Evolutionary conservation across 2,113 vertebrate genomes (phyloP).

Genomic region (Calidris pugnax): DNA sequence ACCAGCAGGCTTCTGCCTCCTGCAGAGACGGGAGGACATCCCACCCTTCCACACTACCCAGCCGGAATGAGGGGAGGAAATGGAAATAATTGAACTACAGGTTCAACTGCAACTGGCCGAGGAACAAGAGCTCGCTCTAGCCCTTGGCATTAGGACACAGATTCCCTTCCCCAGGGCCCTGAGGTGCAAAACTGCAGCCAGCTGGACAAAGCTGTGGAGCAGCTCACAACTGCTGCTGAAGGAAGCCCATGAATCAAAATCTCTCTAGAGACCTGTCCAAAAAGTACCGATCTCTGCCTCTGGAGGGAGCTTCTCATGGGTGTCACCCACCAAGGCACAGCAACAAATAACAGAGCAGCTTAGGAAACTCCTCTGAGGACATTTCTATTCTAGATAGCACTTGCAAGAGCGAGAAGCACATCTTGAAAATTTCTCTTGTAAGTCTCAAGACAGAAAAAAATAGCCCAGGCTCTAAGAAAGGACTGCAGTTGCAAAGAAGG

Average conservation of each 20-base stretch:
- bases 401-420: neutral
- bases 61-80: neutral
- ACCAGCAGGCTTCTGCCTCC: neutral
- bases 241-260: neutral
- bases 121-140: neutral
- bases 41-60: neutral
- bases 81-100: neutral
- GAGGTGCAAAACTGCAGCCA: rapidly evolving
- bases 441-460: neutral
- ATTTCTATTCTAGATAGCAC: neutral
- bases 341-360: too few species aligned
- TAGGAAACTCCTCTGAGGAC: neutral
- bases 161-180: neutral
- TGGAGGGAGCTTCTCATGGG: neutral
- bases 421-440: too few species aligned
- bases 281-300: neutral
- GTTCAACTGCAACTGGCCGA: neutral
- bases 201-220: neutral
- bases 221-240: neutral
- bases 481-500: neutral
- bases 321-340: neutral
- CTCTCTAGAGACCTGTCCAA: neutral
- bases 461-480: neutral
- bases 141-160: neutral
- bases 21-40: neutral